Conservation (phyloP, 1,140 invertebrate genomes). For the Asobara japonica region DNA sequence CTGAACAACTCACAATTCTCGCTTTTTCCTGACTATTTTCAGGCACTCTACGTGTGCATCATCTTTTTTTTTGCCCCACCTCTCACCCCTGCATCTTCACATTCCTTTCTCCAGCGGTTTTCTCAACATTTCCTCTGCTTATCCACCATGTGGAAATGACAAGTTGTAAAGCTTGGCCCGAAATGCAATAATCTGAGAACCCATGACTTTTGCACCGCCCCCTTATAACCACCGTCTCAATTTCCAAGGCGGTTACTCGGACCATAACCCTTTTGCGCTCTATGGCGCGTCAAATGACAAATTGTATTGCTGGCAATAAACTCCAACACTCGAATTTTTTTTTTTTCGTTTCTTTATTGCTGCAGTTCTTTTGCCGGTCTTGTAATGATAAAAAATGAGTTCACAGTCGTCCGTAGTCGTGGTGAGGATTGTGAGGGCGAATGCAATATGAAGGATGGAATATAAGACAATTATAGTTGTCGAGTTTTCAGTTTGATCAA, state of each 20-base stretch:
- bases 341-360: background rate
- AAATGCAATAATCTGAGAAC: slow-evolving; percentile 3
- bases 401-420: too few species aligned
- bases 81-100: background rate
- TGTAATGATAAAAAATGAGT: too few species aligned
- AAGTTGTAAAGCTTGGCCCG: background rate
- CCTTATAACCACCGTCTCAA: background rate
- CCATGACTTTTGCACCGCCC: background rate
- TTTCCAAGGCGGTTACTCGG: background rate
- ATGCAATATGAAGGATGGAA: too few species aligned
- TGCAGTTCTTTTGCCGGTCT: background rate
- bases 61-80: background rate
- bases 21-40: background rate
- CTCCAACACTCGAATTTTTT: background rate
- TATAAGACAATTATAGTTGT: too few species aligned
- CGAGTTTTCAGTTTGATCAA: too few species aligned
- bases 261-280: background rate
- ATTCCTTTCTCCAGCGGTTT: too few species aligned
- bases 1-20: background rate
- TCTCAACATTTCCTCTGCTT: background rate
- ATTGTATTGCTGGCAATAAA: background rate
- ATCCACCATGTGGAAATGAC: background rate
- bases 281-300: background rate
- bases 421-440: too few species aligned
- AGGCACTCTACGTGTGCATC: background rate